Evolutionary conservation across 1,140 invertebrate genomes (phyloP), one percentile per base, ranked within the genome.

Genomic region (Hyphantria cunea): DNA sequence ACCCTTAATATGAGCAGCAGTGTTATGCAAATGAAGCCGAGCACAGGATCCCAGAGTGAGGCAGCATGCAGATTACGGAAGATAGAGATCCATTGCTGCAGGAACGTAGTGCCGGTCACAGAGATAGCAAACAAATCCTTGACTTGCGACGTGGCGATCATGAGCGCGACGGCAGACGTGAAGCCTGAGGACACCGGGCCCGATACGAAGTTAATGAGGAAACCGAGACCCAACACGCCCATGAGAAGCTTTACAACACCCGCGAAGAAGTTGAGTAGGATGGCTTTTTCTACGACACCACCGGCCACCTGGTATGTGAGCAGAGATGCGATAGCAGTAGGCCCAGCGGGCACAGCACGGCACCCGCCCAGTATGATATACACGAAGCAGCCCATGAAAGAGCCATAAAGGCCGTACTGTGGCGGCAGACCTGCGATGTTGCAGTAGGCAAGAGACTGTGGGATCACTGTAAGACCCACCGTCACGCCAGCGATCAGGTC

Each of bases 121-220:
- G 91, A 91, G 45, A 98, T 96, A 0, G 95, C 95, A 12, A 97
- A 92, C 14, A 98, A 84, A 70, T 96, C 95, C 87, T 97, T 98
- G 8, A 98, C 90, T 92, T 98, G 97, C 0, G 96, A 96, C 2
- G 95, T 95, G 0, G 96, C 94, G 49, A 98, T 98, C 63, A 97
- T 97, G 12, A 99, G 92, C 12, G 97, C 97, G 9, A 97, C 97
- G 0, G 97, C 97, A 0, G 96, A 97, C 0, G 97, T 98, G 80
- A 98, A 99, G 11, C 97, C 97, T 9, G 96, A 97, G 10, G 97
- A 97, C 0, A 98, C 97, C 0, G 97, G 97, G 4, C 96, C 96
- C 0, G 97, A 98, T 0, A 99, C 97, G 85, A 98, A 99, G 87
- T 98, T 96, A 50, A 98, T 96, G 32, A 99, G 91, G 82, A 98